A percentile compares a stretch with the other conserved stretches of the same genome.
These are phyloP conservation scores for Dorcus hopei DNA, from an alignment of 2,888 invertebrate species.

Conservation along the genomic window DNA sequence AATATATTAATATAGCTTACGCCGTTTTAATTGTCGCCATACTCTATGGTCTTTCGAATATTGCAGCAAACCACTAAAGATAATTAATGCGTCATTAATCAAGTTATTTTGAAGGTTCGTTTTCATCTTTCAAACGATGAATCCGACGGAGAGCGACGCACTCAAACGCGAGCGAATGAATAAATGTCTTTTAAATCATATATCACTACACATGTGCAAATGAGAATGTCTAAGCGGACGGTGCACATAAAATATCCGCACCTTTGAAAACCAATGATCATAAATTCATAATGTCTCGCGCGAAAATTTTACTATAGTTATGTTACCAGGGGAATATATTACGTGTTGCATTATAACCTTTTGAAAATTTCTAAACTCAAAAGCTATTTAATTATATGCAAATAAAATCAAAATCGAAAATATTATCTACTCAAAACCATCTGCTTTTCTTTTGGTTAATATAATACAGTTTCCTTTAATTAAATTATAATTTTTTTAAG, in stretches of 20 bases:
- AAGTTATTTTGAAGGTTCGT: conserved; percentile 15
- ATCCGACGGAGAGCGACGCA: conserved; percentile 4
- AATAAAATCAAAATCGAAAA: no score
- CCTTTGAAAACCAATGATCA: conserved; percentile 31
- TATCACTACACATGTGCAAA: conserved; percentile 30
- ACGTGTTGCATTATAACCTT: background rate
- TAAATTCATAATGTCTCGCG: conserved; percentile 28
- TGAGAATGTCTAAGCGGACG: conserved; percentile 30
- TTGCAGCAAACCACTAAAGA: conserved; percentile 20
- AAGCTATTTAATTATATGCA: no score
- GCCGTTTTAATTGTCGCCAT: no score
- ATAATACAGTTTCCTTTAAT: no score
- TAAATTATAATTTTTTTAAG: no score
- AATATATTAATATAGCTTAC: no score
- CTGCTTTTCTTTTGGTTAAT: no score
- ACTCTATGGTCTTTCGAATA: conserved; percentile 21
- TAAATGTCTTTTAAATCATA: conserved; percentile 34
- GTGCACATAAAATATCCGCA: conserved; percentile 29
- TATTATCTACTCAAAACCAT: no score
- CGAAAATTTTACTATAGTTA: conserved; percentile 23
- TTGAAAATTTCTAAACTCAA: no score
- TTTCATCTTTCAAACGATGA: conserved; percentile 12
- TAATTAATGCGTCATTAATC: conserved; percentile 30
- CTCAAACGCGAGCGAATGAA: conserved; percentile 11
- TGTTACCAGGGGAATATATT: conserved; percentile 12